Conservation (phyloP, 1,140 invertebrate species). For the Grapholita molesta region DNA sequence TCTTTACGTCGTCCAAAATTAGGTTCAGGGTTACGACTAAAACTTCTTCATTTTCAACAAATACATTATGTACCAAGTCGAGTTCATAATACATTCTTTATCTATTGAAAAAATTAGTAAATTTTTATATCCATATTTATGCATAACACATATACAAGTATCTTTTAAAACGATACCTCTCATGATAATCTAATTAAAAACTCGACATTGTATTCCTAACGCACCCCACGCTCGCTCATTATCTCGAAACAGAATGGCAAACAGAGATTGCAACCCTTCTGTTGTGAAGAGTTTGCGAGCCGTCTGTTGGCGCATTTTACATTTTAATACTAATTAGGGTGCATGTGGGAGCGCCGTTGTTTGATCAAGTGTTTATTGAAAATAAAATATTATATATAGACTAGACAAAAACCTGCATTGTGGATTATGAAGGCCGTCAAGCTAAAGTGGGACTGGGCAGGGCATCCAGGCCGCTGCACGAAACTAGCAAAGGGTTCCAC, state of each 20-base stretch:
- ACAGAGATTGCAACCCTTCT: neutral
- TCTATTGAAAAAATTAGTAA: no score
- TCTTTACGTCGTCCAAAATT: no score
- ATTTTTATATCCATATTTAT: neutral
- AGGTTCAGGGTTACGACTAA: no score
- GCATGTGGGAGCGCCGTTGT: neutral
- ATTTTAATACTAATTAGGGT: neutral
- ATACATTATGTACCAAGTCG: no score
- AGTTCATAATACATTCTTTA: no score
- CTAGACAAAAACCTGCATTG: no score
- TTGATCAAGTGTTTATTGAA: neutral
- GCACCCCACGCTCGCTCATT: neutral
- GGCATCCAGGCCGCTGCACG: no score
- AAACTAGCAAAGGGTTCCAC: no score
- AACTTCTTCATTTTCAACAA: no score
- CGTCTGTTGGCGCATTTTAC: neutral
- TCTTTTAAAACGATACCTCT: neutral
- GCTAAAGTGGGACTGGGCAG: no score
- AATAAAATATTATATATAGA: neutral
- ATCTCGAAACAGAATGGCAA: neutral
- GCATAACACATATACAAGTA: neutral
- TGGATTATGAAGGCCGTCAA: no score
- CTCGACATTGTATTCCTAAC: neutral
- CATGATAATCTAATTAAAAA: neutral
- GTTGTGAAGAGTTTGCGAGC: neutral